phyloP scores from a whole-genome alignment of 2,797 vertebrate genomes.

The Apogon talboti region DNA sequence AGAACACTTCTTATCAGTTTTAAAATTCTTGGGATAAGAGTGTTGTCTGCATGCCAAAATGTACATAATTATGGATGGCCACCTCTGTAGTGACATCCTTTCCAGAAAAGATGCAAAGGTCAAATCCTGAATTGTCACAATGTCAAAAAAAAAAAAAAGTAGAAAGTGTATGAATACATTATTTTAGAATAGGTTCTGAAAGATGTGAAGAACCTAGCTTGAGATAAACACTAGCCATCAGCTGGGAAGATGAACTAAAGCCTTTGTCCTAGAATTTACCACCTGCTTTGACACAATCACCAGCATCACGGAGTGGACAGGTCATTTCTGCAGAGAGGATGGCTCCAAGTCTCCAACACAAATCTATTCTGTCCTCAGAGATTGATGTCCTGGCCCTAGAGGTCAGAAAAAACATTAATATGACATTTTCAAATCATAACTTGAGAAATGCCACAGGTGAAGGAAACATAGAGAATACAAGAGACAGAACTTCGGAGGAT shows the following conservation, averaged over 20 bases:
- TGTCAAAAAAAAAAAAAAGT: too few relatives aligned
- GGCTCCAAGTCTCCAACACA: constrained; percentile 52
- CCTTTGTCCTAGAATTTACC: constrained; percentile 10
- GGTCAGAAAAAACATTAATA: constrained; percentile 63
- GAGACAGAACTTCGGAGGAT: constrained; percentile 26
- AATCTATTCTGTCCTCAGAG: constrained; percentile 52
- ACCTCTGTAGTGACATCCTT: not conserved
- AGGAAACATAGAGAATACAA: constrained; percentile 24
- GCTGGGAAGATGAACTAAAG: constrained; percentile 6
- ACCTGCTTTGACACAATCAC: constrained; percentile 31
- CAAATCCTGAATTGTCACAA: not conserved
- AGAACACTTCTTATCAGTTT: constrained; percentile 16
- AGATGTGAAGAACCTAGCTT: not conserved
- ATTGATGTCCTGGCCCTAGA: constrained; percentile 54
- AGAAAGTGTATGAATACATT: too few relatives aligned
- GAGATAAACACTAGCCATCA: not conserved
- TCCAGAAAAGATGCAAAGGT: constrained; percentile 3
- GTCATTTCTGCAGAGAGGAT: constrained; percentile 49
- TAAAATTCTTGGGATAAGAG: constrained; percentile 19
- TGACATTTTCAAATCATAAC: constrained; percentile 61
- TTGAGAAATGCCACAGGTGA: constrained; percentile 51
- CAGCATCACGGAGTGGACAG: constrained; percentile 42
- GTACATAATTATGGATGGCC: constrained; percentile 29
- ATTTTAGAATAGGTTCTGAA: not conserved
- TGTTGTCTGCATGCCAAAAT: constrained; percentile 42